A percentile compares a stretch with the other conserved stretches of the same genome.
phyloP scores from a whole-genome alignment of 2,888 invertebrate species.

The Erpobdella octoculata region DNA sequence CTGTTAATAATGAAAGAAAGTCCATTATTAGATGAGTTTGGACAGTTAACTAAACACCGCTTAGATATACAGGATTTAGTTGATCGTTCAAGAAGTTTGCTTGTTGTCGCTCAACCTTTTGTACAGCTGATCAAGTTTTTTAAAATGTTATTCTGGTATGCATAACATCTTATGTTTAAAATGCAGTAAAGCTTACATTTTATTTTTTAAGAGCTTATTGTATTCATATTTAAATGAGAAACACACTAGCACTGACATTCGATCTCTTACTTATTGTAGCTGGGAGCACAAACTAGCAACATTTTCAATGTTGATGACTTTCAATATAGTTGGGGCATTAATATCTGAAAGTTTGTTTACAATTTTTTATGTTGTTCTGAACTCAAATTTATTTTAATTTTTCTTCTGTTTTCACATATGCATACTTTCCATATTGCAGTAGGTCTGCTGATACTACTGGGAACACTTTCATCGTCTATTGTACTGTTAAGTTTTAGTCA shows the following conservation, averaged over 20 bases:
- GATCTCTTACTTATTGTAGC: no score
- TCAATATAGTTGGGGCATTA: constrained; percentile 5
- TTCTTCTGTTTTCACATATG: not conserved
- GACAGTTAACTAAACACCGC: not conserved
- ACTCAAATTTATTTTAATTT: not conserved
- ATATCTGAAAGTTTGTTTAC: constrained; percentile 13
- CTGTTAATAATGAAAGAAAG: constrained; percentile 6
- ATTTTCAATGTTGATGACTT: not conserved
- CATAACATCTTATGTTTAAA: no score
- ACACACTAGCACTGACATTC: no score
- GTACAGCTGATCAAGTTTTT: constrained; percentile 2
- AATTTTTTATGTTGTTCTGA: not conserved
- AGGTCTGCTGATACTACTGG: not conserved
- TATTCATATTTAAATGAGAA: not conserved
- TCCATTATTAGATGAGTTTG: constrained; percentile 11
- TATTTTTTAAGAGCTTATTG: not conserved
- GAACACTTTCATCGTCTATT: not conserved
- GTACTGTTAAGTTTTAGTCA: not conserved
- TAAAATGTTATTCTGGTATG: constrained; percentile 1
- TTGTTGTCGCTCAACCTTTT: constrained; percentile 19
- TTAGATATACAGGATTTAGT: constrained; percentile 18
- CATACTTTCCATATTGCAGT: not conserved
- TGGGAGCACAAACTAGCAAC: constrained; percentile 6
- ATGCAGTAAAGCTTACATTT: no score
- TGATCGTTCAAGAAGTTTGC: not conserved